Evolutionary conservation across 1,140 invertebrate genomes (phyloP).

Genomic region (Zaprionus gabonicus): DNA sequence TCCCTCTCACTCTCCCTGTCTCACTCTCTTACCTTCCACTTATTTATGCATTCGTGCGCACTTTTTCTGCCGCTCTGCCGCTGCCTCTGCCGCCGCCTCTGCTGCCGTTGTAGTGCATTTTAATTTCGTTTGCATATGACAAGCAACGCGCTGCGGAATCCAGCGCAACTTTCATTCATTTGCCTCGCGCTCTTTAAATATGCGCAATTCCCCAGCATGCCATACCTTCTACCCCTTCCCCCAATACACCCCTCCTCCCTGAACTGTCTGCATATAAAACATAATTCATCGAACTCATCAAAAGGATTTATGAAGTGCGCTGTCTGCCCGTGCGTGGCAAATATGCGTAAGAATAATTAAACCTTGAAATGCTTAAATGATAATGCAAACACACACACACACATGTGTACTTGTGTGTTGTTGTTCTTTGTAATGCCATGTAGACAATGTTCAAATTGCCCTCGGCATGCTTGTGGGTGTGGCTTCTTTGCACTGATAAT

Average conservation of each 20-base stretch:
- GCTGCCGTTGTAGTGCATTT: slow-evolving; percentile 73
- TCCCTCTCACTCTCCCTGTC: slow-evolving; percentile 6
- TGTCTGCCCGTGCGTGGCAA: slow-evolving; percentile 26
- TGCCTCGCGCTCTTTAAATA: slow-evolving; percentile 73
- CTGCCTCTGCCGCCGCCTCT: neutral
- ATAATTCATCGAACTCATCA: slow-evolving; percentile 78
- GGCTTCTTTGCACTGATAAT: neutral
- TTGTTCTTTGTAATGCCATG: slow-evolving; percentile 6
- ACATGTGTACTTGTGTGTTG: neutral
- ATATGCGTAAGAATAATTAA: slow-evolving; percentile 50
- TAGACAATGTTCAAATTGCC: neutral
- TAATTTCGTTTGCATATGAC: slow-evolving; percentile 82
- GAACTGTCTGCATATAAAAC: slow-evolving; percentile 37
- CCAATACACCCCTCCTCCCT: neutral
- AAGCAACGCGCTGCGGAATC: slow-evolving; percentile 67
- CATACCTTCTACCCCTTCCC: neutral
- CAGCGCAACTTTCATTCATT: slow-evolving; percentile 73
- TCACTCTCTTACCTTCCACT: slow-evolving; percentile 36
- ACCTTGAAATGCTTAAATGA: slow-evolving; percentile 31
- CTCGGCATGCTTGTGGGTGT: neutral
- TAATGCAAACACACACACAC: slow-evolving; percentile 11
- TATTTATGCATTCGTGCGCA: slow-evolving; percentile 79
- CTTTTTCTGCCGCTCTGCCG: slow-evolving; percentile 55
- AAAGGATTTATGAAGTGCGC: slow-evolving; percentile 68
- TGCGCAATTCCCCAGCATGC: slow-evolving; percentile 45